Conservation (phyloP, 2,888 invertebrate species). For the Eristalis tenax region DNA sequence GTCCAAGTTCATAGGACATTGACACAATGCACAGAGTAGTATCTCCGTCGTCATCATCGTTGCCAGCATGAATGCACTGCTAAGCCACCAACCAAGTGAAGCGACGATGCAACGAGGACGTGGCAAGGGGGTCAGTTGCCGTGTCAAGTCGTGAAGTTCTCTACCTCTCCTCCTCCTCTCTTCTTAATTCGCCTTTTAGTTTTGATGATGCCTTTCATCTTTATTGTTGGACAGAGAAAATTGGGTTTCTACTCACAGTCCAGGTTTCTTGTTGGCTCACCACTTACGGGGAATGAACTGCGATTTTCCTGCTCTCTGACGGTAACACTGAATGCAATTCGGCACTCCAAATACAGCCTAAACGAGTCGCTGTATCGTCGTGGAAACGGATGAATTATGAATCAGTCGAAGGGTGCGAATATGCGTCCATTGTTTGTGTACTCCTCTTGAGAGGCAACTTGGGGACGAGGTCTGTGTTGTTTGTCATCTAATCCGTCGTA, state of each 20-base stretch:
- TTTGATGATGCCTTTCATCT: conserved; percentile 48
- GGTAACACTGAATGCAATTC: conserved; percentile 43
- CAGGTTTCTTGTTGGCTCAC: conserved; percentile 33
- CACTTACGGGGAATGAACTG: conserved; percentile 52
- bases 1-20: conserved; percentile 69
- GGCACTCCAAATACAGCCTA: conserved; percentile 16
- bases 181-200: conserved; percentile 1
- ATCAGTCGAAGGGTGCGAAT: background rate
- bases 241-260: conserved; percentile 43
- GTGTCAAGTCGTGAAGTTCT: conserved; percentile 67
- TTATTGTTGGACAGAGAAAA: conserved; percentile 39
- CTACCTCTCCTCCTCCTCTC: conserved; percentile 29
- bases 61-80: conserved; percentile 30
- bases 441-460: too few species aligned
- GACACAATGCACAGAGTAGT: conserved; percentile 57
- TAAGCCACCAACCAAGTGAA: background rate
- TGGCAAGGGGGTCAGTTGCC: conserved; percentile 52
- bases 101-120: conserved; percentile 34
- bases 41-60: conserved; percentile 27
- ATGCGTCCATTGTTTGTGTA: background rate
- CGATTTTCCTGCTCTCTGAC: background rate
- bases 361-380: conserved; percentile 5
- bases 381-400: background rate
- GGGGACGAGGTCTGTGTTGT: background rate
- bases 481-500: background rate